Base-by-base conservation (phyloP, 1,140 invertebrate genomes). In the Drosophila paulistorum region DNA sequence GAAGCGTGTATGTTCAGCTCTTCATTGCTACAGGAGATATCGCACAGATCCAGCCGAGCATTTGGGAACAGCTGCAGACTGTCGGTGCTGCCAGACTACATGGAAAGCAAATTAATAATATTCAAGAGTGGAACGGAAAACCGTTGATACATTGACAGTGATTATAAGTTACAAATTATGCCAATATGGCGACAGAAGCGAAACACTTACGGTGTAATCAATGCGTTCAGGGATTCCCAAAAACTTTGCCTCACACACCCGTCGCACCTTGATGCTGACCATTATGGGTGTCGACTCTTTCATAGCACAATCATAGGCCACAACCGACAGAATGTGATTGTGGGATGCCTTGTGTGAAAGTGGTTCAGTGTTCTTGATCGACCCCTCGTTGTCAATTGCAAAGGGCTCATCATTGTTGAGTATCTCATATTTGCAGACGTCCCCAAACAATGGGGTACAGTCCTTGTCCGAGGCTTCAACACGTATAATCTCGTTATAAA, bases 231-330 rank as follows among this genome's bases (percentile, higher is more conserved):
- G 96, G 41, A 98, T 95, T 37, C 96, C 97, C 92, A 90, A 41
- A 23, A 91, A 86, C 60, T 78, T 84, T 1, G 91, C 85, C 55
- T 92, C 91, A 66, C 91, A 92, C 7, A 92, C 87, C 1, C 91
- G 86, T 4, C 87, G 77, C 14, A 99, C 97, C 93, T 98, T 97
- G 89, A 99, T 97, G 79, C 97, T 99, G 72, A 99, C 97, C 95
- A 98, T 96, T 2, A 98, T 97, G 0, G 98, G 97, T 6, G 96
- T 94, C 1, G 95, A 96, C 87, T 96, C 95, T 90, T 97, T 97
- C 96, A 98, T 98, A 13, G 97, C 97, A 90, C 98, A 99, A 91
- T 99, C 98, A 90, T 97, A 98, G 0, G 98, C 98, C n/a, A 98
- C 97, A 37, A 99, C 97, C 11, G 96, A 97, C n/a, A 99, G 93